Evolutionary conservation across 2,797 vertebrate species (phyloP), one percentile per base, ranked within the genome.

Genomic region (Tamandua tetradactyla): DNA sequence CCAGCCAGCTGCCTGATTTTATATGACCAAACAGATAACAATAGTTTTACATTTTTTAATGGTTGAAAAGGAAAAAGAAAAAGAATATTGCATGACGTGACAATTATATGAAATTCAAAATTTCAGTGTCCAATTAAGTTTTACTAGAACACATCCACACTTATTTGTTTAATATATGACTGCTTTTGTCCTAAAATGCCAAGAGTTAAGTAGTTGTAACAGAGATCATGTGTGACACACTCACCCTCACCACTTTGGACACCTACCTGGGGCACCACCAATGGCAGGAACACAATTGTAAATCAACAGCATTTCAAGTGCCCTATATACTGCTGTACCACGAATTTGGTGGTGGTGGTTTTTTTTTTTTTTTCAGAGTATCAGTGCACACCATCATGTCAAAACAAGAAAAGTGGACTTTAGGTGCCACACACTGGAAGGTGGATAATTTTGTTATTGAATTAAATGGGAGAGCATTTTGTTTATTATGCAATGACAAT

Each of bases 11-110:
- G 12, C 4, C n/a, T n/a, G 30, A 79, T 88, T 90, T 79, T 81
- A 35, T 32, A 59, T 32, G 14, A 82, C 5, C 14, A n/a, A 66
- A 20, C 69, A 94, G 42, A 15, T 79, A 94, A 94, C 52, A 83
- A 92, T 74, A 47, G 71, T 30, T 27, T 78, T 79, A 49, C 5
- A 86, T 74, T 74, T 85, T n/a, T 57, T 92, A 87, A 90, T 64
- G 17, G 4, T 47, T 94, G 30, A 64, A 62, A 66, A 85, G 30
- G 59, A 62, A 66, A 85, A 79, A 86, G 11, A 72, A 94, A 91
- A 42, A 68, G 72, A 92, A 32, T 64, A 87, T 57, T 27, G 61
- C 13, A 69, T 71, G 40, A 32, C 25, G 64, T 49, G 27, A 93
- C 93, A 91, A 86, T 35, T 35, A 47, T 20, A 75, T 74, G 22